Evolutionary conservation across 1,140 invertebrate genomes (phyloP), one percentile per base, ranked within the genome.

Genomic region (Spodoptera litura): DNA sequence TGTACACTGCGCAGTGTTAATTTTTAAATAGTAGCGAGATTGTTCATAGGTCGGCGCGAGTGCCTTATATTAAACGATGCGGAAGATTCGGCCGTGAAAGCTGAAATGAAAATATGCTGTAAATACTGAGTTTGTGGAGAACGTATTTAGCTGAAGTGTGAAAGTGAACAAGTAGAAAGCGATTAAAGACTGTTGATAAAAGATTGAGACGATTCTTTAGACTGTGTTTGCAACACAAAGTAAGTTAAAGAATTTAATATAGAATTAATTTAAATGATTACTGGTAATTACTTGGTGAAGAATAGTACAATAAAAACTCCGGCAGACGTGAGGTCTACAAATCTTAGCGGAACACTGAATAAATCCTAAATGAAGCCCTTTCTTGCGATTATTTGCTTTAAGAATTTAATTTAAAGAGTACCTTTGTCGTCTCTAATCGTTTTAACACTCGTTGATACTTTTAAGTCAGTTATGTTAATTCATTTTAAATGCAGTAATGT

Each of bases 361-460:
- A 81, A 80, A 81, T 44, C 38, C 38, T 78, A 84, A 86, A 84
- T 83, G 76, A 73, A 83, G 59, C 78, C 77, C 53, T 77, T 64
- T 62, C 56, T 58, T 49, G 35, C 52, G 78, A 81, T 78, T 49
- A 62, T 76, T 78, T 78, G 74, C 78, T 85, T 78, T 81, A 82
- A 84, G 82, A 86, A 81, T 89, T 87, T 87, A 83, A 90, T 89
- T 89, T 88, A 83, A 81, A 70, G 68, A 83, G 82, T 80, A 87
- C 85, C 78, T 80, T 10, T 44, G 38, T 44, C 38, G 38, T 76
- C 59, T 85, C 85, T 87, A 88, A 88, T 88, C 86, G 85, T 86
- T 82, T 84, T 75, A 71, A 75, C 79, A 75, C 83, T 77, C 62
- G 61, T 79, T 87, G 85, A 86, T 76, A 61, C 44, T 77, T 61